phyloP scores from a whole-genome alignment of 2,797 vertebrate species.

The Thunnus albacares region DNA sequence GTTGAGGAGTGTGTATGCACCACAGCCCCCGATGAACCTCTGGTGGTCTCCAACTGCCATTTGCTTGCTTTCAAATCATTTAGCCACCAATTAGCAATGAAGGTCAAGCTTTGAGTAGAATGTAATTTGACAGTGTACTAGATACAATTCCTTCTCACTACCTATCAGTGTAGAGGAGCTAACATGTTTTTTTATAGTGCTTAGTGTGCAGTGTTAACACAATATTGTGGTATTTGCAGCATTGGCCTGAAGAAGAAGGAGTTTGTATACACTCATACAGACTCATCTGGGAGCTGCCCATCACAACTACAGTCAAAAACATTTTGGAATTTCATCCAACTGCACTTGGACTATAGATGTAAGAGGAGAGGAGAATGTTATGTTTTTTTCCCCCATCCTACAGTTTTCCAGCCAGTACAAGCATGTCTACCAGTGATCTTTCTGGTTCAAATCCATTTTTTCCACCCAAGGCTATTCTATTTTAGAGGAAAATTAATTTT shows the following conservation, averaged over 20 bases:
- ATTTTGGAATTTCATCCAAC: neutral
- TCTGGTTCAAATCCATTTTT: neutral
- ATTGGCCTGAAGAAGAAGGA: neutral
- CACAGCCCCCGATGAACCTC: constrained; percentile 34
- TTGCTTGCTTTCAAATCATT: constrained; percentile 53
- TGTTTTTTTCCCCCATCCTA: neutral
- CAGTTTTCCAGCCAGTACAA: neutral
- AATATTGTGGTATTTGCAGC: constrained; percentile 4
- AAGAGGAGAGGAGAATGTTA: neutral
- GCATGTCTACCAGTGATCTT: neutral
- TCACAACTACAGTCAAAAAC: constrained; percentile 8
- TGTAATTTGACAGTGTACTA: constrained; percentile 27
- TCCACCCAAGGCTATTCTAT: neutral
- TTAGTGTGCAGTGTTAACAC: neutral
- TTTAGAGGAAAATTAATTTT: neutral
- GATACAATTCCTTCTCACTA: constrained; percentile 2
- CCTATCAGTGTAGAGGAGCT: constrained; percentile 4
- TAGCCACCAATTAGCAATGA: constrained; percentile 45
- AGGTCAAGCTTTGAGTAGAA: constrained; percentile 47
- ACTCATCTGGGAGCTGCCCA: neutral
- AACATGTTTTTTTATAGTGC: neutral
- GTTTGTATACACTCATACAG: neutral
- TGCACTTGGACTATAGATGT: neutral
- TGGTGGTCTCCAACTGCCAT: constrained; percentile 47
- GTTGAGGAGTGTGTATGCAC: constrained; percentile 32